phyloP scores from a whole-genome alignment of 64 coral and sea anemone genomes.

The Hydrozoanthus tunicans region DNA sequence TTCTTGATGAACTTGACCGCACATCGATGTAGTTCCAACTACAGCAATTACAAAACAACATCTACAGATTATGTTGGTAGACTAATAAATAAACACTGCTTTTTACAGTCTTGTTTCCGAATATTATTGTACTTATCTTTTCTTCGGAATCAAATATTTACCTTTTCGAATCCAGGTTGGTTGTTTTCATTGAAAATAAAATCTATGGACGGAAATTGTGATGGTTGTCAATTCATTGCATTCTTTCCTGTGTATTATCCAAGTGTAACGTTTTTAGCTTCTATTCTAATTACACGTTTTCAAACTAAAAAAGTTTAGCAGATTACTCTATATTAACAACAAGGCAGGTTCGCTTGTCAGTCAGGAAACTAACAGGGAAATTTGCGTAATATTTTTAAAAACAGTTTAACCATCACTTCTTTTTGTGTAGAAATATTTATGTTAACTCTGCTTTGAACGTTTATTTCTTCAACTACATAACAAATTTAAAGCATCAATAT shows the following conservation, averaged over 20 bases:
- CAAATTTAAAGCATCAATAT: background rate
- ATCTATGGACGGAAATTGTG: background rate
- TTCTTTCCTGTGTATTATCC: background rate
- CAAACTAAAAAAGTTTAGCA: background rate
- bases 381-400: background rate
- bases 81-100: too few relatives aligned
- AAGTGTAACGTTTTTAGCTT: background rate
- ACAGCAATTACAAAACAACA: background rate
- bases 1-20: slow-evolving; percentile 40
- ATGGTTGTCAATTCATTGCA: background rate
- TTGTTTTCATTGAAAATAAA: background rate
- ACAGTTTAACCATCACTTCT: too few relatives aligned
- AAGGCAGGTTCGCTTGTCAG: background rate
- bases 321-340: background rate
- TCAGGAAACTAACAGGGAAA: background rate
- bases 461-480: too few relatives aligned
- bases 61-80: background rate
- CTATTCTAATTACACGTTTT: background rate
- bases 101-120: too few relatives aligned
- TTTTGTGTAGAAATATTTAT: too few relatives aligned
- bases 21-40: background rate
- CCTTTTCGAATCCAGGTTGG: background rate
- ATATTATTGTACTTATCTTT: background rate
- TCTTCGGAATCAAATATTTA: background rate
- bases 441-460: too few relatives aligned